Evolutionary conservation across 1,140 invertebrate genomes (phyloP), one percentile per base, ranked within the genome.

Genomic region (Calliopsis andreniformis): DNA sequence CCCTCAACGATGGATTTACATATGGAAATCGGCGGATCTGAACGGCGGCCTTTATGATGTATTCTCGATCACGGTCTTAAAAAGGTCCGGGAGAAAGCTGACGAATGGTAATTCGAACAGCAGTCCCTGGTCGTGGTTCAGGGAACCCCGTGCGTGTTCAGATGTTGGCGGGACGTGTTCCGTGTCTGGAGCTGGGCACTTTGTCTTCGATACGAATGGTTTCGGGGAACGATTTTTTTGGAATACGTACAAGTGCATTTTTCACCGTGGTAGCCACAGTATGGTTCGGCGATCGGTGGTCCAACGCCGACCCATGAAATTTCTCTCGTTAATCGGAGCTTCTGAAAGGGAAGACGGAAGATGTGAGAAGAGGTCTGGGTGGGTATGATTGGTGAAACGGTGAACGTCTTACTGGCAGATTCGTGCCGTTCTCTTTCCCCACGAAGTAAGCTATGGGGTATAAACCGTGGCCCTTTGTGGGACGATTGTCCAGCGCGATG

Each of bases 221-320:
- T n/a, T n/a, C n/a, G n/a, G n/a, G n/a, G n/a, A n/a, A n/a, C 45
- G 18, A 61, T 23, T 20, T 43, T 45, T 55, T 7, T 3, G 14
- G n/a, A n/a, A 39, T 63, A 63, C 95, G 94, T 93, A 97, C 96
- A 95, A 81, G 96, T 95, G 86, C 98, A 98, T 92, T 98, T 97
- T 92, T 98, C 97, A 53, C 96, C 97, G 32, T 95, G 93, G 91
- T 98, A 99, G 6, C 98, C 98, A 89, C 98, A 99, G 4, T 92
- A 91, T 4, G 98, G 98, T 86, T 98, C 97, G n/a, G 98, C 97
- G n/a, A 97, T 93, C 0, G 98, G 98, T 25, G 95, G 95, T 51
- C 92, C 90, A 30, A 94, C 93, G 30, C 93, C 93, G 25, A 96
- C 92, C 98, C 98, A 99, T 70, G 95, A 93, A 72, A 98, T 95